Evolutionary conservation across 2,888 invertebrate species (phyloP), one percentile per base, ranked within the genome.

Genomic region (Himalopsyche kuldschensis): DNA sequence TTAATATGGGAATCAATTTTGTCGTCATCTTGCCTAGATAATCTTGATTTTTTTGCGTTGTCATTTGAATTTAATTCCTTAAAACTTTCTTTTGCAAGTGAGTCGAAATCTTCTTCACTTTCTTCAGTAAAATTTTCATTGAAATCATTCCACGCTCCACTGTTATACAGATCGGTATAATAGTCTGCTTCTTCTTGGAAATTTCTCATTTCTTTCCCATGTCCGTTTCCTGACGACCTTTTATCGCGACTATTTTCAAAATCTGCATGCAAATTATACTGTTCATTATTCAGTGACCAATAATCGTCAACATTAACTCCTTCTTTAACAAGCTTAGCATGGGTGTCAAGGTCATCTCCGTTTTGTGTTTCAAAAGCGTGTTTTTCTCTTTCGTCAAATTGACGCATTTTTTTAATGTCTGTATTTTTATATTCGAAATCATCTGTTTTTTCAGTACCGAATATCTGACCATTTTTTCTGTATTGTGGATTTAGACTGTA

Each of bases 161-260:
- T 78, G 20, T 78, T 80, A 24, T 83, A 55, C 0, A 77, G 24
- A 20, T 84, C 84, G 8, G 75, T 48, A n/a, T 84, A 81, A 32
- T 82, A 31, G 17, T 81, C 81, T n/a, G 32, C 15, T 47, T 80
- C 80, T 8, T 81, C 47, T 41, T 79, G 35, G 24, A 48, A 30
- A n/a, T 77, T 41, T 10, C 69, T n/a, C n/a, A 24, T 32, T 48
- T 8, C 63, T 31, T n/a, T 77, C 0, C 76, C 82, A 35, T 32
- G 31, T 10, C 20, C 78, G 10, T n/a, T 47, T 69, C 27, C 69
- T 2, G 30, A 3, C 30, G 69, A 69, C 1, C 69, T 24, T 69
- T 69, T 69, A 69, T 69, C 3, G 4, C 69, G 69, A 27, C 30
- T 15, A 69, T 69, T 69, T 27, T 69, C 69, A 69, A n/a, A 69